Evolutionary conservation across 1,140 invertebrate genomes (phyloP), one percentile per base, ranked within the genome.

Genomic region (Zophobas morio): DNA sequence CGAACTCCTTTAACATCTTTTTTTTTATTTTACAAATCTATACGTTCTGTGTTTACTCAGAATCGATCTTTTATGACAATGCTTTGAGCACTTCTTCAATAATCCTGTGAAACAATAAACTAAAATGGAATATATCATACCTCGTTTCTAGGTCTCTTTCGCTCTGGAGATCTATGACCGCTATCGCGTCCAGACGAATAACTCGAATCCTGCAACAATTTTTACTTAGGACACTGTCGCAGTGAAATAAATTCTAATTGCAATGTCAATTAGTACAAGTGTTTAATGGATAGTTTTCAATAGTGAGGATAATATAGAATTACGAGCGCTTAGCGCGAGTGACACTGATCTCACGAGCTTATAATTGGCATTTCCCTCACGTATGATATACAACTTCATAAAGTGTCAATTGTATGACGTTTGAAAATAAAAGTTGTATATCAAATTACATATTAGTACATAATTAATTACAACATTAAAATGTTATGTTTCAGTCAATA

Each of bases 61-160:
- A 32, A 5, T 66, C 60, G 20, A 8, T 47, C 20, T 33, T 54
- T 66, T 42, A 42, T 66, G n/a, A 42, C 40, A 66, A 20, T 20
- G 39, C 1, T 42, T 42, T 66, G 39, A 33, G 34, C 6, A 33
- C 33, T 78, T 51, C 70, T 8, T 70, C 47, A 6, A 54, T 57
- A 37, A 34, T 35, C 76, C 79, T 81, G 77, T 79, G 54, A 79
- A 80, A 66, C 54, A 71, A 60, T 71, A 32, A 56, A 70, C 60
- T 54, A 51, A 71, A 53, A 76, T 54, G n/a, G 47, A 32, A 20
- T 40, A 33, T 70, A 42, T 84, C 82, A 78, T 84, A 86, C 84
- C 76, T 86, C 85, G 46, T 79, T 75, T 76, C 84, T 82, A 3
- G 81, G 70, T 74, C 84, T 75, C 76, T 86, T 86, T 47, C 84